Conservation (phyloP, 1,140 invertebrate genomes). For the Drosophila nigrodunni region DNA sequence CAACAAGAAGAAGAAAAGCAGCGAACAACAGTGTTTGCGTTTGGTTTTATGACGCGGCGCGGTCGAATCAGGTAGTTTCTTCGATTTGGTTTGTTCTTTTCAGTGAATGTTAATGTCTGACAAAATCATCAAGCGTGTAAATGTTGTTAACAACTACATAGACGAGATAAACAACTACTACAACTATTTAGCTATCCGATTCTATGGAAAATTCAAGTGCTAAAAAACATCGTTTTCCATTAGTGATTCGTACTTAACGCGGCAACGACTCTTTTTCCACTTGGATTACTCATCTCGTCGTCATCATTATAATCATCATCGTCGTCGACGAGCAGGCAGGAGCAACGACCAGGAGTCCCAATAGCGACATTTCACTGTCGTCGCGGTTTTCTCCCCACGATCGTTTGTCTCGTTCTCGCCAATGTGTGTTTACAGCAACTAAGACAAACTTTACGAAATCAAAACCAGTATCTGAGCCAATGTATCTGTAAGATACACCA, state of each 20-base stretch:
- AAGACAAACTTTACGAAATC: slow-evolving; percentile 58
- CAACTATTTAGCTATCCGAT: slow-evolving; percentile 15
- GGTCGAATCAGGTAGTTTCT: slow-evolving; percentile 75
- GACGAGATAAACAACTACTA: slow-evolving; percentile 26
- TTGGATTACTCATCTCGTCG: slow-evolving; percentile 55
- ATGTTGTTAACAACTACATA: slow-evolving; percentile 65
- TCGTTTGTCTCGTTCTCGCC: slow-evolving; percentile 31
- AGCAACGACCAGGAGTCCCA: slow-evolving; percentile 58
- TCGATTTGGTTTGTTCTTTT: slow-evolving; percentile 53
- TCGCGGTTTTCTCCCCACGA: slow-evolving; percentile 26
- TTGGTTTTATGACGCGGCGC: slow-evolving; percentile 75
- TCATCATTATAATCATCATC: no score
- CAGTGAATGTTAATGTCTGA: slow-evolving; percentile 57
- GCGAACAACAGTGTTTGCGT: slow-evolving; percentile 56
- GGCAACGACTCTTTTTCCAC: slow-evolving; percentile 18
- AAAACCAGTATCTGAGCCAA: slow-evolving; percentile 78
- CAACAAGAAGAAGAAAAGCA: slow-evolving; percentile 26
- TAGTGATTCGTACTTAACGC: not conserved
- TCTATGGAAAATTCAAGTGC: slow-evolving; percentile 17
- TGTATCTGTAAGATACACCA: slow-evolving; percentile 78
- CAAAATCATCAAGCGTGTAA: slow-evolving; percentile 70
- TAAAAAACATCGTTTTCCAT: not conserved
- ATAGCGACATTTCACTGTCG: slow-evolving; percentile 36
- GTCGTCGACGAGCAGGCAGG: slow-evolving; percentile 7
- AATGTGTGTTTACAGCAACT: slow-evolving; percentile 51